Conservation (phyloP, 2,888 invertebrate species). For the Hylaea fasciaria region DNA sequence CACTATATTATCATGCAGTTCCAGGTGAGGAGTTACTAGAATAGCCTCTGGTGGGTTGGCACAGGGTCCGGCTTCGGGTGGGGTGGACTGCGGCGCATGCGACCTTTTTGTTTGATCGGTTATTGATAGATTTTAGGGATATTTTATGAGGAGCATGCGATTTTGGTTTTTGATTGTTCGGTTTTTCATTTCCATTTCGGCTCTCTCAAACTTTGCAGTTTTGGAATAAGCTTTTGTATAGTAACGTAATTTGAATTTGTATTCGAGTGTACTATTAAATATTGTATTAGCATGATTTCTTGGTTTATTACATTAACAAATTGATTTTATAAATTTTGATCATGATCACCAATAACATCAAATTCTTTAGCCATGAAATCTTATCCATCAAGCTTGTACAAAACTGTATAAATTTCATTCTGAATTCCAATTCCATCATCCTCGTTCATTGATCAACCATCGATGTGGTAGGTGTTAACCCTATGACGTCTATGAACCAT, state of each 20-base stretch:
- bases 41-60: constrained; percentile 48
- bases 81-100: constrained; percentile 37
- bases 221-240: too few species aligned
- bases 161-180: too few species aligned
- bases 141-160: constrained; percentile 4
- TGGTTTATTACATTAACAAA: background rate
- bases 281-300: background rate
- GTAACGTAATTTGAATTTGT: too few species aligned
- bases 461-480: too few species aligned
- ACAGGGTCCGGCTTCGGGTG: constrained; percentile 1
- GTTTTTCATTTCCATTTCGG: too few species aligned
- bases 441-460: background rate
- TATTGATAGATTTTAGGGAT: constrained; percentile 15
- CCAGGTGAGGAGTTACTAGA: constrained; percentile 80
- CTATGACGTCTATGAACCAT: too few species aligned
- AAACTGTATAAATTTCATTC: too few species aligned
- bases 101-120: constrained; percentile 18
- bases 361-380: background rate
- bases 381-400: background rate
- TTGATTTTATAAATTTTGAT: too few species aligned
- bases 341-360: background rate
- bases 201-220: background rate
- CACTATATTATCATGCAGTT: constrained; percentile 79
- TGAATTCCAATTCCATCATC: background rate
- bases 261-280: too few species aligned